phyloP scores from a whole-genome alignment of 2,113 vertebrate species.

The Rhadina sibilatrix region DNA sequence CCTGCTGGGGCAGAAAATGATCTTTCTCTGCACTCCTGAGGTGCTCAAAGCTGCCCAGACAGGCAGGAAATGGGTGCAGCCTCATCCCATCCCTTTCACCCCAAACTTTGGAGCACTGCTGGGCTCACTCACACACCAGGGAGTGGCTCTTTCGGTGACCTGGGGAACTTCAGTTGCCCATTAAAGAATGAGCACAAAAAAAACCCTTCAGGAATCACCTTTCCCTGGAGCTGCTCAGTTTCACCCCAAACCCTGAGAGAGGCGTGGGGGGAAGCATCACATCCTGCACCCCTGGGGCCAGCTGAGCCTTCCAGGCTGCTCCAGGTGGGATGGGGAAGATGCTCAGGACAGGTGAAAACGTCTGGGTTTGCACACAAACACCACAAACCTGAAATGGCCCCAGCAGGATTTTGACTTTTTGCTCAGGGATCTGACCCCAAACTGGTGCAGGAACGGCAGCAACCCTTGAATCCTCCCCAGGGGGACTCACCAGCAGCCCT shows the following conservation, averaged over 20 bases:
- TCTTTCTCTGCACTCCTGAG: neutral
- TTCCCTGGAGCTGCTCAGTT: neutral
- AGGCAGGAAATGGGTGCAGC: neutral
- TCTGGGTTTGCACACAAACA: neutral
- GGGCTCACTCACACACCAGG: neutral
- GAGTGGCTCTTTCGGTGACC: neutral
- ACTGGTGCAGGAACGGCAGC: neutral
- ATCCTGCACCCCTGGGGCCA: rapidly evolving
- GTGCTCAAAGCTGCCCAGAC: neutral
- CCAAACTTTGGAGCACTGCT: neutral
- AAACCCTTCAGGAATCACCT: neutral
- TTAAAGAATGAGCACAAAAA: neutral
- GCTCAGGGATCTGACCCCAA: rapidly evolving
- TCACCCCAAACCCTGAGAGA: neutral
- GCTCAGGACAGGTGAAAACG: neutral
- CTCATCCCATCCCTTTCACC: neutral
- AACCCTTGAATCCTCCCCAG: neutral
- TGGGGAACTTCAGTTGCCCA: rapidly evolving
- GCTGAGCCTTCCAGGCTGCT: neutral
- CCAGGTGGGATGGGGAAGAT: rapidly evolving
- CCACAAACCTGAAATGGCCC: neutral
- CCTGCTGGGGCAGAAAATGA: neutral
- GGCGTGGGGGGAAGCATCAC: rapidly evolving
- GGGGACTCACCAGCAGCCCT: neutral
- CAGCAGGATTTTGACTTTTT: neutral